Evolutionary conservation across 2,113 vertebrate species (phyloP), one percentile per base, ranked within the genome.

Genomic region (Silurus meridionalis): DNA sequence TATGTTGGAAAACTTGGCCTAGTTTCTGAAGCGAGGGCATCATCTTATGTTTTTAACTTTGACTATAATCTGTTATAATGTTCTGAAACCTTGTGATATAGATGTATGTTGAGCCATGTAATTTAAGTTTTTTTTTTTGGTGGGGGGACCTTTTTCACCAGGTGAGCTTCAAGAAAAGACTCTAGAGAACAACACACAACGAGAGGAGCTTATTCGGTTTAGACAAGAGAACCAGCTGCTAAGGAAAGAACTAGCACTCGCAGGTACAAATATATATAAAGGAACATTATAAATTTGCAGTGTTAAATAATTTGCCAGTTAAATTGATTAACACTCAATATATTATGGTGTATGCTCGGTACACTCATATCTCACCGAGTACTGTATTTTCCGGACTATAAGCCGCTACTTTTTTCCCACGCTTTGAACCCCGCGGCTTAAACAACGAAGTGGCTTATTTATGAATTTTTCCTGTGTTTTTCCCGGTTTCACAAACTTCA

Each of bases 191-290:
- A 97, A 93, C 25, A 93, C 91, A 5, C 96, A 97, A 83, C 93
- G 95, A 66, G 96, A 97, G 86, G 96, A 97, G 91, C 94, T 97
- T 72, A 94, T 96, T 89, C 94, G 93, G 5, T 96, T 98, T 86
- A 97, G 95, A 87, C 95, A 96, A 83, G 96, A 98, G 91, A 96
- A 95, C 0, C 90, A 92, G 89, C 93, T 92, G 84, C 92, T 97
- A 46, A 94, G 89, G 23, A 94, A 92, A 55, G 95, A 98, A 57
- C 87, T 97, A 9, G 6, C 89, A 0, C 87, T 96, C 82, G 67
- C 90, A 53, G 96, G 97, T 98, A 61, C 2, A 48, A 66, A 2
- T 19, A 23, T 52, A 19, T 4, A 63, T 23, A 63, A 14, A 48
- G 21, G 3, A 48, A 81, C 53, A 6, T 79, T 57, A 57, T 14